Evolutionary conservation across 2,113 vertebrate species (phyloP).

Genomic region (Spermophilus dauricus): DNA sequence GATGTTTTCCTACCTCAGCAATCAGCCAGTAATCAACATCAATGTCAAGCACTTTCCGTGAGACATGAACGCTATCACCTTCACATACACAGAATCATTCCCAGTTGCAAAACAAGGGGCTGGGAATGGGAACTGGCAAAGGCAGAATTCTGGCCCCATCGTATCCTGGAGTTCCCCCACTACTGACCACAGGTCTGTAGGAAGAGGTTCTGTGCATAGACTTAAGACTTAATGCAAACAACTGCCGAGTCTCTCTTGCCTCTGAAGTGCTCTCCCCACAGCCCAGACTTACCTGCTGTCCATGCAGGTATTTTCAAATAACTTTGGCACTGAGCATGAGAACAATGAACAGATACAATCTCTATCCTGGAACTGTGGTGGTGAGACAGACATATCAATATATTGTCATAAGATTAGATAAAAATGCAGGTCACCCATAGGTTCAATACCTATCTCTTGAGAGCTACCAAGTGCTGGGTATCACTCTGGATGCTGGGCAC

Average conservation of each 20-base stretch:
- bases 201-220: neutral
- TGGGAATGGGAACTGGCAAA: neutral
- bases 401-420: neutral
- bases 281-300: neutral
- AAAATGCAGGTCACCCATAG: neutral
- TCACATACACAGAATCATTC: neutral
- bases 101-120: neutral
- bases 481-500: neutral
- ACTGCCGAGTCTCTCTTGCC: neutral
- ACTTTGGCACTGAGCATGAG: neutral
- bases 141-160: neutral
- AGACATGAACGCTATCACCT: neutral
- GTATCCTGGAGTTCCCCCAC: neutral
- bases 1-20: slow-evolving; percentile 49
- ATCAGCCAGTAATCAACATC: slow-evolving; percentile 61
- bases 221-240: neutral
- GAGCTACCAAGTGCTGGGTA: neutral
- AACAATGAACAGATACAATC: neutral
- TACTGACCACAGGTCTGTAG: neutral
- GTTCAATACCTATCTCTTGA: neutral
- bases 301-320: neutral
- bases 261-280: neutral
- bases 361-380: neutral
- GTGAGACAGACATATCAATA: neutral
- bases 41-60: neutral